A percentile compares a stretch with the other conserved stretches of the same genome.
phyloP scores from a whole-genome alignment of 2,113 vertebrate genomes.

The Thalassoma bifasciatum region DNA sequence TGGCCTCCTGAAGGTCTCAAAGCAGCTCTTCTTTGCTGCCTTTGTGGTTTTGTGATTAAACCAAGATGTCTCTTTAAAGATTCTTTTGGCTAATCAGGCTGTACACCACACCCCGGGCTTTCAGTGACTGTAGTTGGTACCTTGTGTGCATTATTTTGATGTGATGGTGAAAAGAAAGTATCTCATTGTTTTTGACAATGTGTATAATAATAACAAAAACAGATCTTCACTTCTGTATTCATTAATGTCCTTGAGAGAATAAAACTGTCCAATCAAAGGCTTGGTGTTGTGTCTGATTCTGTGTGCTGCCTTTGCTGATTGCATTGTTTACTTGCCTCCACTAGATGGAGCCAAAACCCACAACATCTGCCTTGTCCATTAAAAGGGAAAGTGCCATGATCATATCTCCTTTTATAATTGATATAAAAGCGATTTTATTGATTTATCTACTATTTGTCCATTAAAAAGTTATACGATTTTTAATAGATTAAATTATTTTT shows the following conservation, averaged over 20 bases:
- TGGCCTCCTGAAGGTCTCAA: slow-evolving; percentile 35
- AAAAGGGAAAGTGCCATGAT: too few relatives aligned
- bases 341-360: slow-evolving; percentile 49
- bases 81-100: slow-evolving; percentile 28
- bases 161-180: slow-evolving; percentile 74
- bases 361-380: slow-evolving; percentile 2
- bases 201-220: slow-evolving; percentile 70
- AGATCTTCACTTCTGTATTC: slow-evolving; percentile 66
- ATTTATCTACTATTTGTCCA: too few relatives aligned
- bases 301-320: not conserved
- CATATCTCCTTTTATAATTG: too few relatives aligned
- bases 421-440: too few relatives aligned
- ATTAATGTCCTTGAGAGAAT: slow-evolving; percentile 77
- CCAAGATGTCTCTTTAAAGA: not conserved
- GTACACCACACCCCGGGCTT: slow-evolving; percentile 44
- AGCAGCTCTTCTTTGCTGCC: not conserved
- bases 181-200: slow-evolving; percentile 68
- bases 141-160: slow-evolving; percentile 76
- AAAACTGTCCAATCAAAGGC: slow-evolving; percentile 65
- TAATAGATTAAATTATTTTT: too few relatives aligned
- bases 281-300: not conserved
- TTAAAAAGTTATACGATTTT: too few relatives aligned
- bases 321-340: slow-evolving; percentile 19
- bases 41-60: not conserved
- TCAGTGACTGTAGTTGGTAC: slow-evolving; percentile 72